Evolutionary conservation across 2,888 invertebrate genomes (phyloP).

Genomic region (Clusia tigrina): DNA sequence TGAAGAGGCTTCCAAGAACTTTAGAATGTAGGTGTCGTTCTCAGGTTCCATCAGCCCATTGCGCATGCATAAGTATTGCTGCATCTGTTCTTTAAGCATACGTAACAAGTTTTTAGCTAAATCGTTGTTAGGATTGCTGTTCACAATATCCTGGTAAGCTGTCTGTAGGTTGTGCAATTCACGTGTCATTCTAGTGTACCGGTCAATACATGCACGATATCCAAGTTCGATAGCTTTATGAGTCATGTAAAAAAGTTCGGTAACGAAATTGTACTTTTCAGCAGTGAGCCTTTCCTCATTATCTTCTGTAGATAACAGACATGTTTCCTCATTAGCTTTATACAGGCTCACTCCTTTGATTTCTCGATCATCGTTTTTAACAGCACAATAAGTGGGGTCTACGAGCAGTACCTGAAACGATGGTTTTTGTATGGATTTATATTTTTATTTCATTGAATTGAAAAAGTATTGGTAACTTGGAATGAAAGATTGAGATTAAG

Average conservation of each 20-base stretch:
- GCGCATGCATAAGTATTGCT: conserved; percentile 75
- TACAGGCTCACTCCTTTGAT: conserved; percentile 75
- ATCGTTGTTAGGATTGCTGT: conserved; percentile 68
- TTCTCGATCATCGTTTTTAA: conserved; percentile 71
- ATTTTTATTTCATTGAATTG: background rate
- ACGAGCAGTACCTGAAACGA: conserved; percentile 73
- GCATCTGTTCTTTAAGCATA: conserved; percentile 72
- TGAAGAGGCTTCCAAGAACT: conserved; percentile 82
- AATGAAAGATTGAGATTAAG: background rate
- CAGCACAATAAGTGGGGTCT: conserved; percentile 87
- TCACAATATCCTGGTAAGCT: conserved; percentile 73
- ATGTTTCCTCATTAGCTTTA: conserved; percentile 78
- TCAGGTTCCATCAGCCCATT: conserved; percentile 81
- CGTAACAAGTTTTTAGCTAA: conserved; percentile 71
- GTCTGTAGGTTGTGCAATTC: conserved; percentile 79
- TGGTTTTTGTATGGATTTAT: background rate
- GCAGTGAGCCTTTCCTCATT: conserved; percentile 66
- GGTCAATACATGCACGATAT: conserved; percentile 74
- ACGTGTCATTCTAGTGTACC: conserved; percentile 72
- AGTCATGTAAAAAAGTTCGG: conserved; percentile 90
- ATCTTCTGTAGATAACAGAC: conserved; percentile 75
- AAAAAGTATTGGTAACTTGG: background rate
- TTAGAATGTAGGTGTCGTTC: conserved; percentile 74
- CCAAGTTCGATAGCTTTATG: conserved; percentile 86
- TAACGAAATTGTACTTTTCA: conserved; percentile 80